Evolutionary conservation across 2,888 invertebrate genomes (phyloP).

Genomic region (Polylopha cassiicola): DNA sequence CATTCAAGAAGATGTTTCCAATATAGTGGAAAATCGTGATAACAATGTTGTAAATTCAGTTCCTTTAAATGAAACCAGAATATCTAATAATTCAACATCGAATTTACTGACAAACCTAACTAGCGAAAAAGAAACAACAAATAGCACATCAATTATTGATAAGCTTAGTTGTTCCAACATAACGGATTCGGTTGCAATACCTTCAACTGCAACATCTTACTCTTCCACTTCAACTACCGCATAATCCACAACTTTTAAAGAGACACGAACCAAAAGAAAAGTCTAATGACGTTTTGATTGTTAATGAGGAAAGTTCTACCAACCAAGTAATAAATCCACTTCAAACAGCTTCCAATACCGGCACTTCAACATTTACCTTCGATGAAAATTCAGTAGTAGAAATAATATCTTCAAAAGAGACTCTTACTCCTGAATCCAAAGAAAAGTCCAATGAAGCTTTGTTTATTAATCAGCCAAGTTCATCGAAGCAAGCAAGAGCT

Average conservation of each 20-base stretch:
- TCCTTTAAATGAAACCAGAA: conserved; percentile 8
- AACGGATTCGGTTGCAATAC: conserved; percentile 18
- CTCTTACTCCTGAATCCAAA: conserved; percentile 11
- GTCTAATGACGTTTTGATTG: conserved; percentile 13
- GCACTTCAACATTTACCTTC: conserved; percentile 19
- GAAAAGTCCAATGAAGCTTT: conserved; percentile 9
- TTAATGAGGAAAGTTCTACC: conserved; percentile 22
- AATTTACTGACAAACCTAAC: conserved; percentile 16
- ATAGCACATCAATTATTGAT: conserved; percentile 21
- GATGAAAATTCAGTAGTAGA: conserved; percentile 16
- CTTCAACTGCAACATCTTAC: conserved; percentile 20
- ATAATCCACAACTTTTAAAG: conserved; percentile 17
- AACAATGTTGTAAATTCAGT: conserved; percentile 7
- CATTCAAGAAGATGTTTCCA: conserved; percentile 19
- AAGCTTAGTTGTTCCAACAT: conserved; percentile 17
- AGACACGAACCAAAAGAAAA: conserved; percentile 21
- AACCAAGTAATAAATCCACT: conserved; percentile 21
- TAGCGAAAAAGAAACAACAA: conserved; percentile 17
- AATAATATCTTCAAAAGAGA: conserved; percentile 13
- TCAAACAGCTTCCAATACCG: conserved; percentile 14
- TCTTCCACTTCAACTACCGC: conserved; percentile 9
- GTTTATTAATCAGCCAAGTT: conserved; percentile 9
- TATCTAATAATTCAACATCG: conserved; percentile 12
- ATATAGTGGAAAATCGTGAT: conserved; percentile 12
- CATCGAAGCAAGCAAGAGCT: conserved; percentile 5